Evolutionary conservation across 2,797 vertebrate species (phyloP).

Genomic region (Lutjanus campechanus): DNA sequence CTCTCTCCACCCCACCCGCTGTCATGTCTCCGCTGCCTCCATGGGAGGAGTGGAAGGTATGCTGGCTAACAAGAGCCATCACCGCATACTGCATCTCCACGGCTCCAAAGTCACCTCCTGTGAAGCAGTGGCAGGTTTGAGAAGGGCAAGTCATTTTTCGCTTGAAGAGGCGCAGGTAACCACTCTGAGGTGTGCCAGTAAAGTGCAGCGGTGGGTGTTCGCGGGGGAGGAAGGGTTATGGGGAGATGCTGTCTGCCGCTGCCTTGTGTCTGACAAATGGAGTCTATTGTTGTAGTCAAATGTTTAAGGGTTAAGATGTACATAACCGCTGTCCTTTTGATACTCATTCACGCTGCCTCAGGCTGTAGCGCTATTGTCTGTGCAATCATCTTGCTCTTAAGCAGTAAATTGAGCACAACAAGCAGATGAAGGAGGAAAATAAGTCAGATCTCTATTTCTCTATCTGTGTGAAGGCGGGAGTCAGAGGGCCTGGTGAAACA

Average conservation of each 20-base stretch:
- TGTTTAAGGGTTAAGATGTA: constrained; percentile 26
- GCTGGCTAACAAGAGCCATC: constrained; percentile 18
- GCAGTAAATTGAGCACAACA: constrained; percentile 35
- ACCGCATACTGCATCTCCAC: constrained; percentile 31
- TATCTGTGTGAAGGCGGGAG: background rate
- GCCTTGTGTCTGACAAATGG: constrained; percentile 29
- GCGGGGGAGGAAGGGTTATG: background rate
- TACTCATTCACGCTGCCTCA: constrained; percentile 15
- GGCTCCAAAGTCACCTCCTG: constrained; percentile 47
- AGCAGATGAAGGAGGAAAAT: constrained; percentile 14
- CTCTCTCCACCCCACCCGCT: constrained; percentile 26
- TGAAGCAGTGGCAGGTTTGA: constrained; percentile 51
- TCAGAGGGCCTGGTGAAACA: constrained; percentile 12
- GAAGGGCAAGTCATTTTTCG: constrained; percentile 53
- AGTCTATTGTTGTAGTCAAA: constrained; percentile 37
- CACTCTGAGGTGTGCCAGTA: constrained; percentile 17
- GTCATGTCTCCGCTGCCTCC: constrained; percentile 36
- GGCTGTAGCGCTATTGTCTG: constrained; percentile 4
- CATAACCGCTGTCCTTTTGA: constrained; percentile 29
- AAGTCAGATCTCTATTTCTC: constrained; percentile 19
- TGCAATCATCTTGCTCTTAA: constrained; percentile 14
- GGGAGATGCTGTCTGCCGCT: constrained; percentile 18
- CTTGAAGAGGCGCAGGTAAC: constrained; percentile 55
- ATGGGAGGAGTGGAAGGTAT: constrained; percentile 26
- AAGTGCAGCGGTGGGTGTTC: constrained; percentile 35